Percentiles rank a stretch among this genome's conserved stretches.
phyloP scores from a whole-genome alignment of 2,888 invertebrate genomes.

The Bombyx huttoni region DNA sequence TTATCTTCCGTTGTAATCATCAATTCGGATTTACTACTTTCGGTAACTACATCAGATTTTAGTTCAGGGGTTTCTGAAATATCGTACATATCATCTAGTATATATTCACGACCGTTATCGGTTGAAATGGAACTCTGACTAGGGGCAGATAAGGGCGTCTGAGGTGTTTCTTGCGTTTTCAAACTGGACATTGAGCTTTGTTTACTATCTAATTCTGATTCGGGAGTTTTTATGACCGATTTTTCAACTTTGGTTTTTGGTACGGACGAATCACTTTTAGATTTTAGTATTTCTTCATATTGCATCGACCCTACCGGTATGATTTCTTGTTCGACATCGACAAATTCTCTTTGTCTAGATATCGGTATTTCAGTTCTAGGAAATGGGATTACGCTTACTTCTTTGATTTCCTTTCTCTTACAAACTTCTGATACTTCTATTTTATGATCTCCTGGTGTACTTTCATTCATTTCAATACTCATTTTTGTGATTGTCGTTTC shows the following conservation, averaged over 20 bases:
- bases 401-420: slow-evolving; percentile 40
- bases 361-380: slow-evolving; percentile 46
- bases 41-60: slow-evolving; percentile 59
- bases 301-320: slow-evolving; percentile 53
- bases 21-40: slow-evolving; percentile 70
- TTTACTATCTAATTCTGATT: slow-evolving; percentile 60
- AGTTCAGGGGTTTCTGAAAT: slow-evolving; percentile 73
- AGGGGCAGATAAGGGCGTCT: slow-evolving; percentile 74
- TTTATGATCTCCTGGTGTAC: slow-evolving; percentile 15
- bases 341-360: slow-evolving; percentile 61
- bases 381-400: slow-evolving; percentile 59
- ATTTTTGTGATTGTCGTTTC: slow-evolving; percentile 34
- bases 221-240: slow-evolving; percentile 48
- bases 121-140: slow-evolving; percentile 77
- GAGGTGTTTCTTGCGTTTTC: slow-evolving; percentile 72
- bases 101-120: slow-evolving; percentile 76
- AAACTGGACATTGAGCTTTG: slow-evolving; percentile 73
- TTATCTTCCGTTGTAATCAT: slow-evolving; percentile 75
- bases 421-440: slow-evolving; percentile 38
- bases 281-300: slow-evolving; percentile 64
- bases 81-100: slow-evolving; percentile 72
- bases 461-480: slow-evolving; percentile 26
- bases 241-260: slow-evolving; percentile 62
- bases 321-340: slow-evolving; percentile 61
- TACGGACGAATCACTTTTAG: slow-evolving; percentile 65